Percentiles rank a stretch among this genome's conserved stretches.
phyloP scores from a whole-genome alignment of 2,113 vertebrate species.

The pig (Sus scrofa) region DNA sequence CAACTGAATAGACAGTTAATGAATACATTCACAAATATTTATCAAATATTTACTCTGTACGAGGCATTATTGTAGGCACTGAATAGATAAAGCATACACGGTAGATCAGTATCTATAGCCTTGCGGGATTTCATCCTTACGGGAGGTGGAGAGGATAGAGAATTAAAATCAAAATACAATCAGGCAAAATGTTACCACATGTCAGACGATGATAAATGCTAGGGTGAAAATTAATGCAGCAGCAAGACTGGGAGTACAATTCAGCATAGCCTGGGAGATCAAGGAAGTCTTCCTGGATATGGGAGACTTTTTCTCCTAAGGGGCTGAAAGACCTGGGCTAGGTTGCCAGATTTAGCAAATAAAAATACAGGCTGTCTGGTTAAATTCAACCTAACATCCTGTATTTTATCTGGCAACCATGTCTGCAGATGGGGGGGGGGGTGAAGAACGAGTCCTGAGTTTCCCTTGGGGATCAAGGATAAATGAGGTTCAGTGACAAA shows the following conservation, averaged over 20 bases:
- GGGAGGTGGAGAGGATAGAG: neutral
- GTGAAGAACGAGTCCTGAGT: neutral
- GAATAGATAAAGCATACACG: neutral
- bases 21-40: slow-evolving; percentile 29
- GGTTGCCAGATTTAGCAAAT: neutral
- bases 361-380: neutral
- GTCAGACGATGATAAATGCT: neutral
- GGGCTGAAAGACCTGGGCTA: neutral
- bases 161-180: neutral
- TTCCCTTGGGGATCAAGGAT: slow-evolving; percentile 26
- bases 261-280: neutral
- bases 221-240: neutral
- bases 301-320: neutral
- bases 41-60: neutral
- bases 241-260: neutral
- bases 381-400: neutral
- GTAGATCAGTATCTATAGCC: neutral
- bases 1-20: neutral
- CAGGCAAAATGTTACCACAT: neutral
- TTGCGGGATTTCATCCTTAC: neutral
- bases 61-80: neutral
- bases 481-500: neutral
- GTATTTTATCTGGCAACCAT: slow-evolving; percentile 21
- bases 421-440: neutral
- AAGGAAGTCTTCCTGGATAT: neutral